Evolutionary conservation across 2,888 invertebrate species (phyloP), one percentile per base, ranked within the genome.

Genomic region (Urechis unicinctus): DNA sequence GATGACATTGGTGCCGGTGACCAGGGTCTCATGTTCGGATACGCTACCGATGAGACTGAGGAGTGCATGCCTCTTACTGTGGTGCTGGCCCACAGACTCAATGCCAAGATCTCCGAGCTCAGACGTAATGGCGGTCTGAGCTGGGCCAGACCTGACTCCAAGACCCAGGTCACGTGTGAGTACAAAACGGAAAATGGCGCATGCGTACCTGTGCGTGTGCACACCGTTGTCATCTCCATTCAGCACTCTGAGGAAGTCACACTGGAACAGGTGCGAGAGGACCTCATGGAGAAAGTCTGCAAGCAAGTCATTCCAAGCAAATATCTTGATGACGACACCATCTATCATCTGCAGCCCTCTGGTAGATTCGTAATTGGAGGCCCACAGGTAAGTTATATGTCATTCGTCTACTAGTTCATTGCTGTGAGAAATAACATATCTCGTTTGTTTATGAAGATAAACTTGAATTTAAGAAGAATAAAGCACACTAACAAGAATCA

Each of bases 141-240:
- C 2, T 78, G 78, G 78, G 74, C 77, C 6, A 63, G 78, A 61
- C 78, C 78, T 36, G 78, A 78, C 58, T 66, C 76, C 2, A 78
- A 78, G 61, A 75, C 77, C 61, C 78, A 78, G 69, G 93, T 97
- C 48, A 97, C 97, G 50, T 90, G 91, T 72, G 95, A 97, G 80
- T 97, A 97, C 78, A 83, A 85, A 42, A 91, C 92, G 78, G 87
- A 89, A 51, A 86, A 88, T 67, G 97, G 97, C 50, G 93, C 95
- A n/a, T 94, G 94, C 67, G 86, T 96, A 50, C 97, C 97, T 0
- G 84, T 87, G 63, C 85, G 96, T 69, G 94, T 97, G 21, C 96
- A 98, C 81, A 97, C 97, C 31, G 88, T 98, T 29, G 97, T 98
- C 17, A 91, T 97, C n/a, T 96, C 96, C 1, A 83, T 93, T 51